Percentiles rank a stretch among this genome's conserved stretches.
phyloP scores from a whole-genome alignment of 2,888 invertebrate genomes.

The Rotaria sp. region DNA sequence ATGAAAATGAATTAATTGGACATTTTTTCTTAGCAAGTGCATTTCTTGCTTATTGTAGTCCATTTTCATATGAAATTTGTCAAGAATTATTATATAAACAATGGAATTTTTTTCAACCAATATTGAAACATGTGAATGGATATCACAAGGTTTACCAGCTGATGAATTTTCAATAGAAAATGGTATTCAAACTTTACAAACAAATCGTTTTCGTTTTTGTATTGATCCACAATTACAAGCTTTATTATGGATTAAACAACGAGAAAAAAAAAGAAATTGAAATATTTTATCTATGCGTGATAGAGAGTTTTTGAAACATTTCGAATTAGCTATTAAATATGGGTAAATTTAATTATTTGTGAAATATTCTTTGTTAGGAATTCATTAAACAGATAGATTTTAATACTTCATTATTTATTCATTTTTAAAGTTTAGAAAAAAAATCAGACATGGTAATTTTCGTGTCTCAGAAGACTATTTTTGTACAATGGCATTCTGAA shows the following conservation, averaged over 20 bases:
- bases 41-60: conserved; percentile 77
- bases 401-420: no score
- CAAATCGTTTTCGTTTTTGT: conserved; percentile 77
- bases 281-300: conserved; percentile 77
- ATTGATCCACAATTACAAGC: conserved; percentile 90
- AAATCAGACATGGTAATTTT: no score
- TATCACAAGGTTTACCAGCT: conserved; percentile 76
- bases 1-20: conserved; percentile 70
- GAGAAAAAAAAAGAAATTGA: conserved; percentile 70
- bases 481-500: no score
- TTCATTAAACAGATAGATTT: no score
- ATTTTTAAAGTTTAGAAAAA: no score
- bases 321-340: conserved; percentile 81
- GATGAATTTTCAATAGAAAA: conserved; percentile 85
- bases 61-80: conserved; percentile 80
- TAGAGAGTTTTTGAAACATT: conserved; percentile 72
- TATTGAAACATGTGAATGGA: conserved; percentile 79
- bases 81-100: conserved; percentile 72
- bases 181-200: conserved; percentile 73
- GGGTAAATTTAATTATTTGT: conserved; percentile 60
- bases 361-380: no score
- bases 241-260: conserved; percentile 76
- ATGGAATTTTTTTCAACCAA: conserved; percentile 77
- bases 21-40: conserved; percentile 74
- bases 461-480: no score